These are phyloP conservation scores for Brachypterus glaber DNA, from an alignment of 2,888 invertebrate species.

Conservation along the genomic window DNA sequence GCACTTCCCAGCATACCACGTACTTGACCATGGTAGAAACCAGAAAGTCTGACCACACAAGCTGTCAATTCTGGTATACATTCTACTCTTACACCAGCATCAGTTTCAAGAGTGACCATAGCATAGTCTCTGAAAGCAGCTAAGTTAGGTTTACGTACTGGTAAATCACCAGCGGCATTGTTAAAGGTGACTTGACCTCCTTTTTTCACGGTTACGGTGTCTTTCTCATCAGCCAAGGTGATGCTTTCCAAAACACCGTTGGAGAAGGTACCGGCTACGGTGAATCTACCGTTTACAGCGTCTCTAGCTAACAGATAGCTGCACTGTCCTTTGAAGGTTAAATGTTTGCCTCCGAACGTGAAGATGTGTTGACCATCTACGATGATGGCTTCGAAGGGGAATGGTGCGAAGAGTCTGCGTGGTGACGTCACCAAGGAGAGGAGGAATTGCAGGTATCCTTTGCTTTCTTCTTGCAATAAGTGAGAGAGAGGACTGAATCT, in stretches of 20 bases:
- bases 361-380: conserved; percentile 76
- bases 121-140: conserved; percentile 53
- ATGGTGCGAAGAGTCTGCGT: conserved; percentile 53
- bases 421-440: conserved; percentile 45
- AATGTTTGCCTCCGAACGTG: conserved; percentile 78
- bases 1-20: conserved; percentile 83
- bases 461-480: conserved; percentile 47
- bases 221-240: conserved; percentile 58
- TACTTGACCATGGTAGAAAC: conserved; percentile 79
- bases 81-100: conserved; percentile 53
- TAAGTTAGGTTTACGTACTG: conserved; percentile 49
- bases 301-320: conserved; percentile 79
- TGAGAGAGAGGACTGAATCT: conserved; percentile 53
- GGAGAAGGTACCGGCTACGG: conserved; percentile 60
- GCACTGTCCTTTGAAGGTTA: conserved; percentile 73
- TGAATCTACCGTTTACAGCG: conserved; percentile 77
- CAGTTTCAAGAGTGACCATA: conserved; percentile 50
- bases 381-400: conserved; percentile 57
- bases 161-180: conserved; percentile 60
- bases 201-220: conserved; percentile 46
- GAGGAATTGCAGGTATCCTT: conserved; percentile 44
- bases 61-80: conserved; percentile 55
- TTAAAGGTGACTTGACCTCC: conserved; percentile 54
- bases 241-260: conserved; percentile 60
- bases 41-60: conserved; percentile 64